Evolutionary conservation across 2,888 invertebrate species (phyloP).

Genomic region (Serripes groenlandicus): DNA sequence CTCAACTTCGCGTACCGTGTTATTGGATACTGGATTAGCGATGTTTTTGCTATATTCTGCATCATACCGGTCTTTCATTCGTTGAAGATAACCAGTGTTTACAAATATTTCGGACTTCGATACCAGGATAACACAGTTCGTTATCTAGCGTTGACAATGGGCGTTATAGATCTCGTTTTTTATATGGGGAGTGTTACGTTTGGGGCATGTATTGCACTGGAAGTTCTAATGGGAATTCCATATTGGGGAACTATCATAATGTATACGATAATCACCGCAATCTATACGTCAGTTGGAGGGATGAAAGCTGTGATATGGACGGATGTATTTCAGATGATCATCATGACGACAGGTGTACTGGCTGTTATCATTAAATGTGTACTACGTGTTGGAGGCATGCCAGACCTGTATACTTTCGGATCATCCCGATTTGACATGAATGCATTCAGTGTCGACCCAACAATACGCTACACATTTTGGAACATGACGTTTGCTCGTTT

Average conservation of each 20-base stretch:
- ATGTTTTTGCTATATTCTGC: slow-evolving; percentile 18
- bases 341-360: slow-evolving; percentile 48
- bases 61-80: slow-evolving; percentile 45
- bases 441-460: slow-evolving; percentile 45
- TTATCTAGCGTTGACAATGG: slow-evolving; percentile 20
- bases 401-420: slow-evolving; percentile 10
- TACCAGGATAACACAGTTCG: slow-evolving; percentile 42
- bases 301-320: slow-evolving; percentile 60
- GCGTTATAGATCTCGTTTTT: slow-evolving; percentile 33
- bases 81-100: slow-evolving; percentile 38
- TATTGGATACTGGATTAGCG: slow-evolving; percentile 19
- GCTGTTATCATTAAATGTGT: slow-evolving; percentile 28
- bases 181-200: slow-evolving; percentile 50
- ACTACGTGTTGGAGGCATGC: slow-evolving; percentile 13
- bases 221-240: slow-evolving; percentile 34
- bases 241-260: slow-evolving; percentile 44
- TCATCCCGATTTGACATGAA: slow-evolving; percentile 21
- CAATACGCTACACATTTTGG: slow-evolving; percentile 47
- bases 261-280: slow-evolving; percentile 34
- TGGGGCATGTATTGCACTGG: slow-evolving; percentile 42
- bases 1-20: not conserved
- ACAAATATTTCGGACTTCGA: slow-evolving; percentile 37
- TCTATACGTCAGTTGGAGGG: slow-evolving; percentile 51
- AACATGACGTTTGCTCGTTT: slow-evolving; percentile 30
- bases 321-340: slow-evolving; percentile 38